Percentiles rank a stretch among this genome's conserved stretches.
These are phyloP conservation scores for Sebastes minor DNA, from an alignment of 2,797 vertebrate genomes.

Conservation along the genomic window DNA sequence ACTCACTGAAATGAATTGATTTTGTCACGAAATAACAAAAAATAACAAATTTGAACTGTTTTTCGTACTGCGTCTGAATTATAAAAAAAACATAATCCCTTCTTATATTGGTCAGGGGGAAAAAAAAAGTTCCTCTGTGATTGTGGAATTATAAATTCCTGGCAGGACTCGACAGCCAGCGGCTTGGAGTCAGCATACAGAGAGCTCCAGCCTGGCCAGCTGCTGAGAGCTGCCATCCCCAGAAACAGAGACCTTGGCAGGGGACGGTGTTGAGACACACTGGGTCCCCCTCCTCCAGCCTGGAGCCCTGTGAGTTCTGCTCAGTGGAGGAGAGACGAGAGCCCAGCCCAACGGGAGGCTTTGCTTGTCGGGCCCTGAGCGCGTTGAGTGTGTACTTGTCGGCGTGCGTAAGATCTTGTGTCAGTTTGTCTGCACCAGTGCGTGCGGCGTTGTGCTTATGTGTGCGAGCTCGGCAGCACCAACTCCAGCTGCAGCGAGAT, in stretches of 20 bases:
- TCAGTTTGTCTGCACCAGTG: conserved; percentile 43
- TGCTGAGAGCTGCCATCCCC: conserved; percentile 71
- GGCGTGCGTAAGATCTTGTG: conserved; percentile 33
- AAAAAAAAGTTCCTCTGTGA: conserved; percentile 36
- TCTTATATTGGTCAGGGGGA: background rate
- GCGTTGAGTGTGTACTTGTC: conserved; percentile 43
- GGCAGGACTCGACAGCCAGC: conserved; percentile 48
- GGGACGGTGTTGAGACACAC: conserved; percentile 61
- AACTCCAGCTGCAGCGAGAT: conserved; percentile 48
- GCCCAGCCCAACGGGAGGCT: conserved; percentile 48
- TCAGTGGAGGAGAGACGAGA: conserved; percentile 53
- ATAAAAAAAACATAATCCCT: background rate
- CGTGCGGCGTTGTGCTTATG: conserved; percentile 5
- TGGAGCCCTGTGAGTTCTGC: conserved; percentile 63
- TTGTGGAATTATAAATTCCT: conserved; percentile 58
- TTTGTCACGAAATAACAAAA: background rate
- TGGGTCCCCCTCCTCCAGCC: conserved; percentile 63
- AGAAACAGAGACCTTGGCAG: conserved; percentile 70
- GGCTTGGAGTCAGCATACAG: conserved; percentile 54
- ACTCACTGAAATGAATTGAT: background rate
- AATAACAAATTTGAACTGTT: background rate
- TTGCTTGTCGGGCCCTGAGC: conserved; percentile 53
- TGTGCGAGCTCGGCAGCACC: conserved; percentile 19
- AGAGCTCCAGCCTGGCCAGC: conserved; percentile 63
- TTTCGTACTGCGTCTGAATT: background rate